These are phyloP conservation scores for Hycleus cichorii DNA, from an alignment of 1,140 invertebrate genomes.

Conservation along the genomic window DNA sequence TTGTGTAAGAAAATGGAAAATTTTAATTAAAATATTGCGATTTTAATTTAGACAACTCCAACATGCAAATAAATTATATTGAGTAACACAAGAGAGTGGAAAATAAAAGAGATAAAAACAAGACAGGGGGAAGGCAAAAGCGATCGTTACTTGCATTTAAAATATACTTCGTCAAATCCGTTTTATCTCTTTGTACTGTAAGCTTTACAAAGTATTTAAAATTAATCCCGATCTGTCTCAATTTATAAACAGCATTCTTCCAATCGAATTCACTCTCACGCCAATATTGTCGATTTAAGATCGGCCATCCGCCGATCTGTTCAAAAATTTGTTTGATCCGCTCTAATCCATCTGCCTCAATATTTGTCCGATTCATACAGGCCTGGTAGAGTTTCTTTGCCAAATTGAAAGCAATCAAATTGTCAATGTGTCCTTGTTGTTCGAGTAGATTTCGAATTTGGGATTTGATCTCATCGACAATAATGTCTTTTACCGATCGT, in stretches of 20 bases:
- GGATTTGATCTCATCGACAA: constrained; percentile 20
- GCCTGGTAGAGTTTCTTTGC: constrained; percentile 31
- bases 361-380: constrained; percentile 33
- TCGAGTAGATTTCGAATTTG: constrained; percentile 30
- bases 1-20: background rate
- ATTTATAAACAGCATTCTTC: constrained; percentile 28
- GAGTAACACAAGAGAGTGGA: no score
- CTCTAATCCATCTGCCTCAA: constrained; percentile 36
- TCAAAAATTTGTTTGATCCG: constrained; percentile 45
- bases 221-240: constrained; percentile 30
- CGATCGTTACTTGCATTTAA: constrained; percentile 28
- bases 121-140: no score
- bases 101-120: no score
- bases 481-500: constrained; percentile 17
- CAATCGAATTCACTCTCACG: constrained; percentile 42
- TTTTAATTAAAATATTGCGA: constrained; percentile 4
- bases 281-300: constrained; percentile 49
- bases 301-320: constrained; percentile 55
- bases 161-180: constrained; percentile 28
- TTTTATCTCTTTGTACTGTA: constrained; percentile 26
- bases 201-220: constrained; percentile 33
- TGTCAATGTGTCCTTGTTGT: constrained; percentile 17
- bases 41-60: background rate
- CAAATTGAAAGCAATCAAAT: constrained; percentile 20
- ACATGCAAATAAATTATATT: background rate